Evolutionary conservation across 2,113 vertebrate species (phyloP), one percentile per base, ranked within the genome.

Genomic region (Triplophysa rosa): DNA sequence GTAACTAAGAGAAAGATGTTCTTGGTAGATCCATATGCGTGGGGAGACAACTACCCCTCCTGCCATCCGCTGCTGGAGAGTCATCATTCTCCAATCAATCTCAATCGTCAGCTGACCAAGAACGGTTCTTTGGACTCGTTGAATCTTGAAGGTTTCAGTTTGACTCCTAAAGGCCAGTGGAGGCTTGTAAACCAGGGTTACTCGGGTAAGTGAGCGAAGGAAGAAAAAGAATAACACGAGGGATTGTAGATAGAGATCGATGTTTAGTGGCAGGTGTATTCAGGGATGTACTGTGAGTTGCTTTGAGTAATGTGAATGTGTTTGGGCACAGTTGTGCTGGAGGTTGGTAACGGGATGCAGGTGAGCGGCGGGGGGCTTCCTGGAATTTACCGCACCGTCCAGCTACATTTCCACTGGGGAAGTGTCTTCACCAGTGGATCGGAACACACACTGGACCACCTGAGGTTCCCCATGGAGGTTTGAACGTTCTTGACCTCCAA

Each of bases 371-470:
- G 93, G 2, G 91, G 94, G 11, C 92, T 95, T 7, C 89, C 89
- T 0, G 89, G 90, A 33, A 86, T 78, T 4, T 97, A 94, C 86
- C 86, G 81, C 0, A 92, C 94, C 0, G 17, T 94, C 69, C 95
- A 95, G 89, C 91, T 97, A 56, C 94, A 95, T 67, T 97, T 96
- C 87, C 95, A 96, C 84, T 96, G 95, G 96, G 95, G 95, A 29
- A 89, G 89, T 42, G 84, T 49, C 0, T 82, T 86, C 0, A 23
- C 37, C 1, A 94, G 93, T 0, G 95, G 95, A 2, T 96, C 94
- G 0, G 95, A 96, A 88, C 95, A 97, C 89, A 95, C 93, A 0
- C 81, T 95, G 1, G 92, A 95, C 0, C 80, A 91, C 19, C 91
- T 19, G 73, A 91, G 86, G 84, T 91, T 85, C 71, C 92, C 94